Evolutionary conservation across 1,140 invertebrate species (phyloP).

Genomic region (Orchesella cincta): DNA sequence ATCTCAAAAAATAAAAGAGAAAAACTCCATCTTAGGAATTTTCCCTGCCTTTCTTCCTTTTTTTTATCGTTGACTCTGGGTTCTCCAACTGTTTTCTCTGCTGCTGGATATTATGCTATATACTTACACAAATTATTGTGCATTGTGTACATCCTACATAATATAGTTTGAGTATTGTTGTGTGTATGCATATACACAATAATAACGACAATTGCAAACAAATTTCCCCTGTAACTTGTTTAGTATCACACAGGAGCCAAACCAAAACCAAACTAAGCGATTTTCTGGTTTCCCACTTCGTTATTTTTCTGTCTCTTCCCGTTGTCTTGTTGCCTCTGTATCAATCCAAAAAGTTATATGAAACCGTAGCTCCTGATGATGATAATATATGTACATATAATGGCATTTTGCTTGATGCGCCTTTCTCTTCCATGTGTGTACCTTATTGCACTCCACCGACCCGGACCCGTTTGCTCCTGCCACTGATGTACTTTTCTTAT

Average conservation of each 20-base stretch:
- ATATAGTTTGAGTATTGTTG: neutral
- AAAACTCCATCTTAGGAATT: no score
- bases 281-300: slow-evolving; percentile 32
- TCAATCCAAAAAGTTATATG: neutral
- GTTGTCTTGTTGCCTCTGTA: slow-evolving; percentile 41
- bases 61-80: neutral
- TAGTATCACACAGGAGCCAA: slow-evolving; percentile 28
- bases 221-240: slow-evolving; percentile 40
- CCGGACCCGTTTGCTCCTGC: neutral
- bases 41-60: neutral
- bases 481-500: neutral
- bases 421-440: neutral
- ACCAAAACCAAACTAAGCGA: slow-evolving; percentile 1
- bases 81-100: neutral
- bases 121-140: no score
- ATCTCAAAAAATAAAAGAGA: no score
- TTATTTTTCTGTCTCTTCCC: slow-evolving; percentile 44
- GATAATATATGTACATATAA: slow-evolving; percentile 23
- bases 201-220: slow-evolving; percentile 49
- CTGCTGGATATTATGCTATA: neutral
- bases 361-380: slow-evolving; percentile 13
- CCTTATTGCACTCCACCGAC: neutral
- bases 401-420: neutral
- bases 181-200: neutral
- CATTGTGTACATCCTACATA: neutral